These are phyloP conservation scores for Holothuria scabra DNA, from an alignment of 53 echinoderm and acorn worm species.

Conservation along the genomic window DNA sequence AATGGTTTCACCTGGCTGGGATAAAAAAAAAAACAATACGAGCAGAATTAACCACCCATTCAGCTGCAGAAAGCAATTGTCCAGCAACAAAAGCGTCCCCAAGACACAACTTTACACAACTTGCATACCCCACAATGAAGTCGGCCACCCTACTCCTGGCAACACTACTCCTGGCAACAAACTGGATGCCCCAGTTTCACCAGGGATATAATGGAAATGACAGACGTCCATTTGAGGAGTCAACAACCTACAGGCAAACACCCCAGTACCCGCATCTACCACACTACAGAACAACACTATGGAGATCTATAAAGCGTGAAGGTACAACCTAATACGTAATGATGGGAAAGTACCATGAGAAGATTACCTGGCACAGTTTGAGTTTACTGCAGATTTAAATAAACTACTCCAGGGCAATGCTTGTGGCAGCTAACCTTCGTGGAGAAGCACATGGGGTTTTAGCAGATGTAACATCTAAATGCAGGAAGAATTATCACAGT, in stretches of 20 bases:
- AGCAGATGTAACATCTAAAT: not conserved
- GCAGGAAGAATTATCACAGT: not conserved
- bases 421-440: slow-evolving; percentile 47
- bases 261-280: too few species aligned
- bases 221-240: too few species aligned
- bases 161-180: not conserved
- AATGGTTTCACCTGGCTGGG: too few species aligned
- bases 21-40: too few species aligned
- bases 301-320: too few species aligned
- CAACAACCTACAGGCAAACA: too few species aligned
- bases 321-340: slow-evolving; percentile 38
- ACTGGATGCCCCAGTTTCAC: not conserved
- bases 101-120: too few species aligned
- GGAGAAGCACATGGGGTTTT: slow-evolving; percentile 45
- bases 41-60: too few species aligned
- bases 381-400: slow-evolving; percentile 50
- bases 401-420: slow-evolving; percentile 33
- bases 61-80: too few species aligned
- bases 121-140: not conserved
- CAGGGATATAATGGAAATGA: too few species aligned
- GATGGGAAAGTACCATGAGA: slow-evolving; percentile 49
- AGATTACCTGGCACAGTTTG: slow-evolving; percentile 58
- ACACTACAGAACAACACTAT: too few species aligned
- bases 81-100: too few species aligned
- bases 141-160: not conserved